phyloP scores from a whole-genome alignment of 2,888 invertebrate species.

The Tiliacea aurago region DNA sequence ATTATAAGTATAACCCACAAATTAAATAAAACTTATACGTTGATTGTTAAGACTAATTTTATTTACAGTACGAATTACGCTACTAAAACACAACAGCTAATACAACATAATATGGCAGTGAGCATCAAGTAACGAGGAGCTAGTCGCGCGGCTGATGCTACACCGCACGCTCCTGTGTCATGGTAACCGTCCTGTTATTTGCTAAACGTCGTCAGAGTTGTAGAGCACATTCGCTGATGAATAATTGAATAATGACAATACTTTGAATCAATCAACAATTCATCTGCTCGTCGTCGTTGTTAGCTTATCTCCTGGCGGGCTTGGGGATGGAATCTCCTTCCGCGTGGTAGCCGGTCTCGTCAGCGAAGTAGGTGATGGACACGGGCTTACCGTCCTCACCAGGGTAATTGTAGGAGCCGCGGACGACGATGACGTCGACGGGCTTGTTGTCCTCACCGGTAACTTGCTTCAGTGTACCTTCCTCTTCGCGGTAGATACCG shows the following conservation, averaged over 20 bases:
- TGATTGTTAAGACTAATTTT: constrained; percentile 26
- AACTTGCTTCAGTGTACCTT: constrained; percentile 81
- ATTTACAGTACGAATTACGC: constrained; percentile 67
- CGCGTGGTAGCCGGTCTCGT: constrained; percentile 92
- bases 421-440: constrained; percentile 88
- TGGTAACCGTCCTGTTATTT: constrained; percentile 37
- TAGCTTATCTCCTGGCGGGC: constrained; percentile 71
- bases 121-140: constrained; percentile 57
- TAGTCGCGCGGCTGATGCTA: constrained; percentile 12
- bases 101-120: constrained; percentile 82
- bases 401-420: constrained; percentile 91
- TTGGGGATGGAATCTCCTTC: constrained; percentile 91
- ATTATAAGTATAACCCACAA: neutral
- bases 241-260: constrained; percentile 26
- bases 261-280: constrained; percentile 57
- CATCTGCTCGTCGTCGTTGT: constrained; percentile 32
- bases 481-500: constrained; percentile 88
- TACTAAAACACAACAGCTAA: constrained; percentile 75
- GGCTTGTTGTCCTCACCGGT: constrained; percentile 91
- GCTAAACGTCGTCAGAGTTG: constrained; percentile 31
- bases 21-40: neutral
- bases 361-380: constrained; percentile 89
- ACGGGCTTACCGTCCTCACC: constrained; percentile 89
- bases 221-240: constrained; percentile 15
- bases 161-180: constrained; percentile 20